phyloP scores from a whole-genome alignment of 2,797 vertebrate genomes.

The Sebastes variabilis region DNA sequence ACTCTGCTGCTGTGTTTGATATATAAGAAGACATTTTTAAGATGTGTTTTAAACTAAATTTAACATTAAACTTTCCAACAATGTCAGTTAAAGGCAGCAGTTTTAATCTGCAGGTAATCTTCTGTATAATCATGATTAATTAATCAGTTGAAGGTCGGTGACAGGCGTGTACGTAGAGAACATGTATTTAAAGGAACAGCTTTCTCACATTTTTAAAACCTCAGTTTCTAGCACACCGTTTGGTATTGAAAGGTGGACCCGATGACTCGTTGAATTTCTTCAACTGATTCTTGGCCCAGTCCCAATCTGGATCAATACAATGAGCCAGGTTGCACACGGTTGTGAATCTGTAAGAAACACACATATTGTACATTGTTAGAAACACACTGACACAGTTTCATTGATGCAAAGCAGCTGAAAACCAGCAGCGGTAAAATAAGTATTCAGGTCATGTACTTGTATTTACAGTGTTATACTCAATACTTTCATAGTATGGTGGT shows the following conservation, averaged over 20 bases:
- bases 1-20: neutral
- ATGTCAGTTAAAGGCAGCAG: neutral
- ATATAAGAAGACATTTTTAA: neutral
- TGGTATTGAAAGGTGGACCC: fast-evolving
- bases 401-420: neutral
- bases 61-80: too few relatives aligned
- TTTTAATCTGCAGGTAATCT: neutral
- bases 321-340: fast-evolving
- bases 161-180: neutral
- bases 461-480: too few relatives aligned
- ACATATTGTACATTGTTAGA: neutral
- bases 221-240: fast-evolving
- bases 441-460: neutral
- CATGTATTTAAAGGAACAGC: neutral
- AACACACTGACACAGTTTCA: neutral
- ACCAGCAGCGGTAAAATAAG: neutral
- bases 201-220: fast-evolving
- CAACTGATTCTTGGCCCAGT: fast-evolving
- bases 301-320: fast-evolving
- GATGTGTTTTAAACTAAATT: too few relatives aligned
- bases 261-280: fast-evolving
- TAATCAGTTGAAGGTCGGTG: neutral
- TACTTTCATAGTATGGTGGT: neutral
- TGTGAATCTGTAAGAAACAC: constrained; percentile 25
- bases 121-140: neutral